Evolutionary conservation across 2,888 invertebrate genomes (phyloP).

Genomic region (Melieria picta): DNA sequence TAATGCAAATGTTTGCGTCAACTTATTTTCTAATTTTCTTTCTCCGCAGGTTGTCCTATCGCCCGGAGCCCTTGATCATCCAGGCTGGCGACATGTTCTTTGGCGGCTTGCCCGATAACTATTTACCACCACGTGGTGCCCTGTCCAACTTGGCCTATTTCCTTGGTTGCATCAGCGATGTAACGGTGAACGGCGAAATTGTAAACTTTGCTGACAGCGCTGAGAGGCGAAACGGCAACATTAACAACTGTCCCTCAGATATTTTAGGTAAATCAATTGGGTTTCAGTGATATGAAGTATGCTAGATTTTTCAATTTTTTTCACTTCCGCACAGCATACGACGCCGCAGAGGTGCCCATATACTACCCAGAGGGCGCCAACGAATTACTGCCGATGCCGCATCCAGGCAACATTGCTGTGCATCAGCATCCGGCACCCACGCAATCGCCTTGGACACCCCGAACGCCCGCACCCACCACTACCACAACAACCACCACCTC

Average conservation of each 20-base stretch:
- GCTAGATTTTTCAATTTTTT: no score
- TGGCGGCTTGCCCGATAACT: slow-evolving; percentile 81
- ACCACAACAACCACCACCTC: slow-evolving; percentile 57
- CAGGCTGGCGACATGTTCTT: slow-evolving; percentile 81
- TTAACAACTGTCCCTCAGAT: slow-evolving; percentile 71
- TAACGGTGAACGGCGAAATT: slow-evolving; percentile 84
- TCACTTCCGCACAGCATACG: slow-evolving; percentile 54
- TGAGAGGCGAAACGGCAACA: slow-evolving; percentile 70
- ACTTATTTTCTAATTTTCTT: background rate
- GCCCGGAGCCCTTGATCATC: slow-evolving; percentile 72
- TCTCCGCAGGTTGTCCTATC: slow-evolving; percentile 67
- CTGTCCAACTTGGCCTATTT: slow-evolving; percentile 75
- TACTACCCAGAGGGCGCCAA: slow-evolving; percentile 57
- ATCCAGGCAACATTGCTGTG: slow-evolving; percentile 55
- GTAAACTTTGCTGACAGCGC: slow-evolving; percentile 80
- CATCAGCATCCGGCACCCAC: slow-evolving; percentile 65
- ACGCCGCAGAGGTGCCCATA: slow-evolving; percentile 50
- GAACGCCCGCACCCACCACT: slow-evolving; percentile 53
- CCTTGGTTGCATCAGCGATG: slow-evolving; percentile 92
- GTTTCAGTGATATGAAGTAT: background rate
- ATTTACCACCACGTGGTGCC: slow-evolving; percentile 68
- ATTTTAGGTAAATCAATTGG: slow-evolving; percentile 51
- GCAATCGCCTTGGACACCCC: slow-evolving; percentile 58
- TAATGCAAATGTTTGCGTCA: background rate
- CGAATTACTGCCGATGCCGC: slow-evolving; percentile 43